Evolutionary conservation across 2,113 vertebrate genomes (phyloP).

Genomic region (Poeciliopsis prolifica): DNA sequence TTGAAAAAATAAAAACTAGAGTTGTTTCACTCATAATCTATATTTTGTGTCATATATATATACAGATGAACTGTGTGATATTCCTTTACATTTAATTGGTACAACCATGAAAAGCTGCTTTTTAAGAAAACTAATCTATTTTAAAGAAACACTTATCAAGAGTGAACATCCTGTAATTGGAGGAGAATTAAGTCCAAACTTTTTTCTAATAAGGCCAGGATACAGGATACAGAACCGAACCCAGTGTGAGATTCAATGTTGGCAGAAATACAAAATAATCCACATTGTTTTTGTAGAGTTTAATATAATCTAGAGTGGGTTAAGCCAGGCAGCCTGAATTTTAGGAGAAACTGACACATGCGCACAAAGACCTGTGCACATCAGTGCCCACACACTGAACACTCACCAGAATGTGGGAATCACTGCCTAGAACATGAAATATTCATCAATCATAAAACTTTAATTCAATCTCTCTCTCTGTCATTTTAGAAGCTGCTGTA

Average conservation of each 20-base stretch:
- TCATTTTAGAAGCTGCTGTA: slow-evolving; percentile 61
- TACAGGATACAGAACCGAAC: neutral
- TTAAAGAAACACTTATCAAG: neutral
- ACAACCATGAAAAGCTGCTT: neutral
- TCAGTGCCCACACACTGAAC: slow-evolving; percentile 34
- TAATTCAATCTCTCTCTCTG: slow-evolving; percentile 75
- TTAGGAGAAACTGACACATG: slow-evolving; percentile 32
- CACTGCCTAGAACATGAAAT: slow-evolving; percentile 83
- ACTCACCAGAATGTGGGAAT: slow-evolving; percentile 77
- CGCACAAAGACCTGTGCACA: slow-evolving; percentile 4
- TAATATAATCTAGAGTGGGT: slow-evolving; percentile 32
- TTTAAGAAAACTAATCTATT: neutral
- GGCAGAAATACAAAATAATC: neutral
- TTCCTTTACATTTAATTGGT: neutral
- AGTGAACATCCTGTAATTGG: neutral
- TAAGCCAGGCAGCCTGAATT: slow-evolving; percentile 45
- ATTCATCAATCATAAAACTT: slow-evolving; percentile 84
- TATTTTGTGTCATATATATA: too few species aligned
- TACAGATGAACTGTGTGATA: neutral
- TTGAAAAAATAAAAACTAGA: neutral
- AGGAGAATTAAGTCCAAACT: neutral
- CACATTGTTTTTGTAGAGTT: neutral
- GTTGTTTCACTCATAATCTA: neutral
- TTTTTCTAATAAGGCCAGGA: neutral
- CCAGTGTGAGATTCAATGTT: neutral